phyloP scores from a whole-genome alignment of 2,113 vertebrate genomes.

The Lycocorax pyrrhopterus region DNA sequence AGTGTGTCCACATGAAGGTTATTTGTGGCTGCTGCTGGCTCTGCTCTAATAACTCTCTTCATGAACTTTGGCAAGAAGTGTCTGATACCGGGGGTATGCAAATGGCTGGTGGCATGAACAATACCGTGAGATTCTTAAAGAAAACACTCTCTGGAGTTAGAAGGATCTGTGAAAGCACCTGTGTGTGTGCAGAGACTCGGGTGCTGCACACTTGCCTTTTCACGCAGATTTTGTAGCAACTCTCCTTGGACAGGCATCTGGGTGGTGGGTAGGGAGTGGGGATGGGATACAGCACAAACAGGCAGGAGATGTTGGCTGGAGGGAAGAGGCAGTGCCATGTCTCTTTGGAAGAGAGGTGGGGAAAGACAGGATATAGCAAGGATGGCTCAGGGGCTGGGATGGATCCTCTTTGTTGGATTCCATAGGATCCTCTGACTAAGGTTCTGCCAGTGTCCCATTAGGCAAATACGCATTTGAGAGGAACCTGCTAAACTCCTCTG shows the following conservation, averaged over 20 bases:
- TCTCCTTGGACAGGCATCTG: rapidly evolving
- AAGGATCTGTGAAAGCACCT: not conserved
- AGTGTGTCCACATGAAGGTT: not conserved
- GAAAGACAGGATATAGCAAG: not conserved
- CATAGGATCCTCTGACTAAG: not conserved
- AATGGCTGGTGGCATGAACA: not conserved
- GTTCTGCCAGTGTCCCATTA: not conserved
- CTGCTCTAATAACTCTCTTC: not conserved
- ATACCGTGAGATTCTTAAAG: rapidly evolving
- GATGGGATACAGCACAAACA: not conserved
- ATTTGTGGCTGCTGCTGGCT: not conserved
- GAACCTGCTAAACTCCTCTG: not conserved
- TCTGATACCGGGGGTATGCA: not conserved
- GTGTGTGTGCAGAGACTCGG: rapidly evolving
- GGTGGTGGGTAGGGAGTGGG: not conserved
- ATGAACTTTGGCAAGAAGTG: not conserved
- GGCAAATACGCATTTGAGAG: not conserved
- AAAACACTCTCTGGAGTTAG: not conserved
- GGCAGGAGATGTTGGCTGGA: not conserved
- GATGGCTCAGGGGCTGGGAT: not conserved
- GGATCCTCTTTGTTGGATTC: not conserved
- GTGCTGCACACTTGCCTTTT: not conserved
- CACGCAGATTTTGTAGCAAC: not conserved
- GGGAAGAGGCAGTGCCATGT: not conserved
- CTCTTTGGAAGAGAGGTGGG: not conserved